A percentile compares a stretch with the other conserved stretches of the same genome.
Evolutionary conservation across 2,888 invertebrate genomes (phyloP).

Genomic region (Aphodius sticticus): DNA sequence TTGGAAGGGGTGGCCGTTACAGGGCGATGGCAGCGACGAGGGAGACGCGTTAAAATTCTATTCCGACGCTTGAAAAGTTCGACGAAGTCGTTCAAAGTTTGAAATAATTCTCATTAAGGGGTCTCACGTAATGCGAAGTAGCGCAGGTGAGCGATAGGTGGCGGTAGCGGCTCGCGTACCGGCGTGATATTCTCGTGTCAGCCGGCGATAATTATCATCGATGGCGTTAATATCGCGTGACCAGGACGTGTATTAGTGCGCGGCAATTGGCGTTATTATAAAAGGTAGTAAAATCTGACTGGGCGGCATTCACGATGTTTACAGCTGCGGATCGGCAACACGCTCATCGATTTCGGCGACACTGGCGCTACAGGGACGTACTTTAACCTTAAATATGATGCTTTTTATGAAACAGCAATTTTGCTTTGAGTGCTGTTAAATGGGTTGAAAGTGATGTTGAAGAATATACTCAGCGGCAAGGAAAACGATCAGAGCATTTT

Average conservation of each 20-base stretch:
- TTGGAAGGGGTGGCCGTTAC: background rate
- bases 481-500: too few relatives aligned
- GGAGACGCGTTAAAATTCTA: background rate
- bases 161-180: background rate
- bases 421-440: too few relatives aligned
- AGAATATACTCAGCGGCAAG: too few relatives aligned
- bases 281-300: background rate
- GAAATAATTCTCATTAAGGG: background rate
- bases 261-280: background rate
- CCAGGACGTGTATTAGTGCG: background rate
- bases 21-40: too few relatives aligned
- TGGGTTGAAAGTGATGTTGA: too few relatives aligned
- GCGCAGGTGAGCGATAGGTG: background rate
- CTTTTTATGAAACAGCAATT: too few relatives aligned
- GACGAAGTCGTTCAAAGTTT: background rate
- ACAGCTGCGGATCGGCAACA: background rate
- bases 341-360: background rate
- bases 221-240: constrained; percentile 4
- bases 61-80: background rate
- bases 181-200: background rate
- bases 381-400: background rate
- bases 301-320: background rate
- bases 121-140: background rate
- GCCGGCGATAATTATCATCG: background rate
- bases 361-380: background rate